A percentile compares a stretch with the other conserved stretches of the same genome.
Evolutionary conservation across 2,797 vertebrate genomes (phyloP).

Genomic region (Amblyopsis hoosieri): DNA sequence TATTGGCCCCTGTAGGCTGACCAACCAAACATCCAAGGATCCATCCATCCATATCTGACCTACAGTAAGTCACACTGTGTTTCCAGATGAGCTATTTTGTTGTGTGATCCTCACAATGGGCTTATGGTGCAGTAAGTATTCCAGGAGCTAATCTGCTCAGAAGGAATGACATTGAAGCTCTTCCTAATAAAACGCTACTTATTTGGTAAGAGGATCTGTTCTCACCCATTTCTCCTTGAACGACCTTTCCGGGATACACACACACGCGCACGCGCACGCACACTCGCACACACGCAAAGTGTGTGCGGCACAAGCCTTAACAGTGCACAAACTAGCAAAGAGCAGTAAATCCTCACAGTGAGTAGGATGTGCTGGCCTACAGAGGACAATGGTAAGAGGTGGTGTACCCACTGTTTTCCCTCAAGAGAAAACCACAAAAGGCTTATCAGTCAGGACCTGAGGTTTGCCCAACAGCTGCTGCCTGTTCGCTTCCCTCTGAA

Average conservation of each 20-base stretch:
- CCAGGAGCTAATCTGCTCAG: constrained; percentile 7
- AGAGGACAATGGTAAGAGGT: no score
- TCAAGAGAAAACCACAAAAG: constrained; percentile 11
- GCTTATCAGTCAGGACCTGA: constrained; percentile 17
- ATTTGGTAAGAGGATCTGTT: constrained; percentile 48
- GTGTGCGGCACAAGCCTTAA: neutral
- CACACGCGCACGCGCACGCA: neutral
- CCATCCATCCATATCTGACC: neutral
- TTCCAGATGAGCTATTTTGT: neutral
- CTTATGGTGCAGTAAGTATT: constrained; percentile 5
- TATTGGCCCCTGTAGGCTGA: constrained; percentile 30
- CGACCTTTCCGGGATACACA: neutral
- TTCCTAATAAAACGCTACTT: constrained; percentile 22
- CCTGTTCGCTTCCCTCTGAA: constrained; percentile 6
- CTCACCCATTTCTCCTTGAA: constrained; percentile 36
- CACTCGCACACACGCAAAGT: neutral
- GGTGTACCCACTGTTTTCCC: constrained; percentile 17
- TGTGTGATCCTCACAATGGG: constrained; percentile 15
- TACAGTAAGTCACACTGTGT: constrained; percentile 4
- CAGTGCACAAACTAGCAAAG: neutral
- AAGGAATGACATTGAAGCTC: constrained; percentile 1
- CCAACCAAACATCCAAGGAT: constrained; percentile 3
- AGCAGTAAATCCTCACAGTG: neutral
- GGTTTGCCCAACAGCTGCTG: constrained; percentile 35
- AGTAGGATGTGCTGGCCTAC: neutral